Evolutionary conservation across 2,888 invertebrate species (phyloP).

Genomic region (Drosophila emarginata): DNA sequence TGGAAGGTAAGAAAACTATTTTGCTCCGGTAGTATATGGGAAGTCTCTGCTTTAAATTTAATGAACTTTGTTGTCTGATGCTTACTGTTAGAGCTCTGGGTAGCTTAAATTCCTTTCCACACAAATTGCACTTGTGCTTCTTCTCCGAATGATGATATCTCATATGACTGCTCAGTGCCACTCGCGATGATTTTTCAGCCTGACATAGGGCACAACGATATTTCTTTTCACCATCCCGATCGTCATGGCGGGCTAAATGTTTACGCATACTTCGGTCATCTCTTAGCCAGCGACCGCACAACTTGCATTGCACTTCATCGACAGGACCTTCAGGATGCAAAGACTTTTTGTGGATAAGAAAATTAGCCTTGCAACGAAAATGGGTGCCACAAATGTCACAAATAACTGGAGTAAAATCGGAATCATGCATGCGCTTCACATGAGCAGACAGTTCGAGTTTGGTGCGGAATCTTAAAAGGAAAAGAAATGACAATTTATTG

Average conservation of each 20-base stretch:
- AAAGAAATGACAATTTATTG: too few relatives aligned
- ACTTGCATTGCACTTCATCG: constrained; percentile 65
- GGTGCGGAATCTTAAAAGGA: constrained; percentile 57
- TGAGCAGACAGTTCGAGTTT: constrained; percentile 67
- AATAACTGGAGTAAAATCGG: constrained; percentile 70
- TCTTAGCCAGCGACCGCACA: constrained; percentile 67
- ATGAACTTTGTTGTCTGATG: neutral
- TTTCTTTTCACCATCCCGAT: constrained; percentile 61
- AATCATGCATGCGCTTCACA: constrained; percentile 62
- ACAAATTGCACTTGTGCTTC: constrained; percentile 64
- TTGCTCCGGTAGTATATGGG: too few relatives aligned
- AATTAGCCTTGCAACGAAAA: constrained; percentile 70
- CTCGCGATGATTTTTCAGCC: constrained; percentile 64
- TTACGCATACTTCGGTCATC: constrained; percentile 69
- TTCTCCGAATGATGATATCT: constrained; percentile 69
- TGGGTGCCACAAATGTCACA: constrained; percentile 70
- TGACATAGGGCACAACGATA: constrained; percentile 61
- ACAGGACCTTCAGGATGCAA: constrained; percentile 68
- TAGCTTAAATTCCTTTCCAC: constrained; percentile 65
- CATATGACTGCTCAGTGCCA: constrained; percentile 64
- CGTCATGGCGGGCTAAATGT: constrained; percentile 63
- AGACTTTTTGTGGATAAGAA: constrained; percentile 64
- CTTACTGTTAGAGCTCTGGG: constrained; percentile 57
- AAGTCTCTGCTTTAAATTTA: neutral
- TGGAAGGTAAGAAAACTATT: too few relatives aligned